These are phyloP conservation scores for Ursus arctos DNA, from an alignment of 2,113 vertebrate species.

Conservation along the genomic window DNA sequence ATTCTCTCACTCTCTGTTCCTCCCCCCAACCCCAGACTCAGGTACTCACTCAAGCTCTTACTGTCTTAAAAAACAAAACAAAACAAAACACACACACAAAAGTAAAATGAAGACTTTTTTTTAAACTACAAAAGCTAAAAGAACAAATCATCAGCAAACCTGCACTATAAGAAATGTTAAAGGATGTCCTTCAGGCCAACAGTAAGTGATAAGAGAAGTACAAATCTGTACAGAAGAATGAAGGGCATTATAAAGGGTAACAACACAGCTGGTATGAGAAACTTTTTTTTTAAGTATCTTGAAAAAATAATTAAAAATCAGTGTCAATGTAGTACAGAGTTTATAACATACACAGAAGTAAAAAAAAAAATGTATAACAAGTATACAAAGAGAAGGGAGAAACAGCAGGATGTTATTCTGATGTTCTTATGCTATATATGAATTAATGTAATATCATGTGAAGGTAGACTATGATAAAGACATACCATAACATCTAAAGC, in stretches of 20 bases:
- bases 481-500: not conserved
- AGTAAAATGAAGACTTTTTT: not conserved
- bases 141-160: not conserved
- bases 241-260: not conserved
- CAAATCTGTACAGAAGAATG: not conserved
- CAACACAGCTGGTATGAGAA: not conserved
- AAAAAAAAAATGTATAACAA: not conserved
- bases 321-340: not conserved
- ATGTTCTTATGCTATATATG: not conserved
- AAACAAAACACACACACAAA: not conserved
- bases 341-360: not conserved
- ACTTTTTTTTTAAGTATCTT: not conserved
- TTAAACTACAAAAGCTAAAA: not conserved
- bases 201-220: not conserved
- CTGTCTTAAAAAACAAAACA: too few relatives aligned
- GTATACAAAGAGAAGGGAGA: not conserved
- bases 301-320: constrained; percentile 13
- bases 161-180: not conserved
- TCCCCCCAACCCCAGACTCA: too few relatives aligned
- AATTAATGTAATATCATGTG: not conserved
- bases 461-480: not conserved
- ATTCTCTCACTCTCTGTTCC: too few relatives aligned
- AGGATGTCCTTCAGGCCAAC: not conserved
- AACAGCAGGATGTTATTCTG: not conserved
- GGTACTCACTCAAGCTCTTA: too few relatives aligned